Evolutionary conservation across 2,113 vertebrate genomes (phyloP).

Genomic region (Corythaeola cristata): DNA sequence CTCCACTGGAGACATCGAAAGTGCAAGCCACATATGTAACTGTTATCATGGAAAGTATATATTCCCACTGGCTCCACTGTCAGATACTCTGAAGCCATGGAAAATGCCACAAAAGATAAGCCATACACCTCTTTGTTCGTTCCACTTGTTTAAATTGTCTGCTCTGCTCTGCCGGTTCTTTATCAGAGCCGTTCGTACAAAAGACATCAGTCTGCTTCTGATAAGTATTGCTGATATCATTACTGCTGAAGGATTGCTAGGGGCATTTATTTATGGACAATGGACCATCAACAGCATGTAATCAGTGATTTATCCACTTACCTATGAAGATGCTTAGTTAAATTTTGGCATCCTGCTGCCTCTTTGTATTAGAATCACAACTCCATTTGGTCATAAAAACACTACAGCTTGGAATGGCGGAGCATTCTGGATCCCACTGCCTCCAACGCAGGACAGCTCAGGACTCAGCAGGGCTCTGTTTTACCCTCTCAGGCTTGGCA

Average conservation of each 20-base stretch:
- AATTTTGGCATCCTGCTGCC: background rate
- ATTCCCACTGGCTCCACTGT: constrained; percentile 28
- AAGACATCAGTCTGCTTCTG: constrained; percentile 30
- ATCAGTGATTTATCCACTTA: background rate
- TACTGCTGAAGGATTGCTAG: background rate
- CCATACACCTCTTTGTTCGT: background rate
- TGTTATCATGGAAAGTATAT: constrained; percentile 42
- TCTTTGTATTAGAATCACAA: background rate
- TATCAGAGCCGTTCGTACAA: constrained; percentile 15
- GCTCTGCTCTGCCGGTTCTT: background rate
- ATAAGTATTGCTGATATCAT: constrained; percentile 27
- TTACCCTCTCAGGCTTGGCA: background rate
- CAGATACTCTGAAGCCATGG: constrained; percentile 43
- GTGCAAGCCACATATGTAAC: background rate
- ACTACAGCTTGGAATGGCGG: background rate
- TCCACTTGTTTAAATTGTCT: constrained; percentile 10
- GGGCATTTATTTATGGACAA: constrained; percentile 38
- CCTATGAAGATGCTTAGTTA: background rate
- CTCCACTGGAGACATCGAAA: background rate
- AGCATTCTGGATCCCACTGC: background rate
- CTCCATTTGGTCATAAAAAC: background rate
- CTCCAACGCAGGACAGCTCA: background rate
- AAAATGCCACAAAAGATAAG: constrained; percentile 60
- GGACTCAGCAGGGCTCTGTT: background rate
- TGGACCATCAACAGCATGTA: background rate